phyloP scores from a whole-genome alignment of 2,113 vertebrate genomes.

The Polypterus bichir region DNA sequence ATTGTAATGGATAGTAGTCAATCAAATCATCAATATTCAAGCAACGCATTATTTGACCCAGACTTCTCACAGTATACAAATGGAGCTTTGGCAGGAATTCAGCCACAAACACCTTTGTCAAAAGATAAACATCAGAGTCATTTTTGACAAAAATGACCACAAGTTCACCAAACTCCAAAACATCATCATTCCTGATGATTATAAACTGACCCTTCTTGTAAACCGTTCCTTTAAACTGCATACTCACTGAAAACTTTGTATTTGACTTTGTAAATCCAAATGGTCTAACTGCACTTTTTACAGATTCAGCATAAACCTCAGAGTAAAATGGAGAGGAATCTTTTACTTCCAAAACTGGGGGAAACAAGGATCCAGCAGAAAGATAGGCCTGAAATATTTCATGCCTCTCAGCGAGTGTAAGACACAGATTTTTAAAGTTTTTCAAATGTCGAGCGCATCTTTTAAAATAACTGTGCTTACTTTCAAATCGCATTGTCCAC shows the following conservation, averaged over 20 bases:
- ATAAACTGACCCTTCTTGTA: too few species aligned
- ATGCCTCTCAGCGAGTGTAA: conserved; percentile 17
- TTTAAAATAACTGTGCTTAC: conserved; percentile 13
- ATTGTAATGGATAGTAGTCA: too few species aligned
- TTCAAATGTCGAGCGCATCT: conserved; percentile 15
- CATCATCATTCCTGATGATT: neutral
- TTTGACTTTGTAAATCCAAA: neutral
- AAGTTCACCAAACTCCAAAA: conserved; percentile 16
- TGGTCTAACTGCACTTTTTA: conserved; percentile 13
- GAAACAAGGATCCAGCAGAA: conserved; percentile 11
- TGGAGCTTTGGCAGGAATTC: too few species aligned
- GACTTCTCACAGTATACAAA: too few species aligned
- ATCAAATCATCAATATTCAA: too few species aligned
- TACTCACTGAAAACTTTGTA: conserved; percentile 6
- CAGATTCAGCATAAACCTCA: conserved; percentile 13
- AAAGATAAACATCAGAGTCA: conserved; percentile 10
- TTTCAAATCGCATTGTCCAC: conserved; percentile 22
- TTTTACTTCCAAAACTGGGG: conserved; percentile 9
- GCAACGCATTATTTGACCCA: too few species aligned
- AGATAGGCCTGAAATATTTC: conserved; percentile 16
- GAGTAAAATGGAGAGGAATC: conserved; percentile 13
- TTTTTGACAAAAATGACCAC: conserved; percentile 10
- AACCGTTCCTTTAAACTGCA: too few species aligned
- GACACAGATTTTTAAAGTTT: conserved; percentile 21
- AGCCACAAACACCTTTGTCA: neutral